Percentiles rank a stretch among this genome's conserved stretches.
Conservation (phyloP, 35 echinoderm and acorn worm genomes). For the Apostichopus parvimensis region DNA sequence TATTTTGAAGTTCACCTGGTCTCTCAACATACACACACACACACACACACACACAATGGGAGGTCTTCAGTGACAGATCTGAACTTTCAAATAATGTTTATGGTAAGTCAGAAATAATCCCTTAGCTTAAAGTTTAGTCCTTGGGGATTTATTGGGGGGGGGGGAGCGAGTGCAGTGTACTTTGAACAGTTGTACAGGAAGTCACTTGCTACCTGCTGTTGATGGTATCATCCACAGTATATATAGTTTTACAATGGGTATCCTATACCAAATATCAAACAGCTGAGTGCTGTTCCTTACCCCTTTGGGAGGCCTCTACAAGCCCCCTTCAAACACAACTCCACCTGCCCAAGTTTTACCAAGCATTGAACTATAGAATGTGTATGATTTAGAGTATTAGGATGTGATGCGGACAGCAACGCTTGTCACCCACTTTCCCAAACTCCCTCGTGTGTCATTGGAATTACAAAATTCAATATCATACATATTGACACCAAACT, state of each 20-base stretch:
- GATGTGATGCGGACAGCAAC: conserved; percentile 7
- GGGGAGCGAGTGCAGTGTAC: not conserved
- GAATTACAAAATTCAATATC: not conserved
- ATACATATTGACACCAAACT: not conserved
- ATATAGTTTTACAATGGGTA: not conserved
- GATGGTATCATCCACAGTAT: not conserved
- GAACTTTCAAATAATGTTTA: not conserved
- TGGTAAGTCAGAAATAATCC: not conserved
- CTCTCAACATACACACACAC: not conserved
- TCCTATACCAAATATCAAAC: not conserved
- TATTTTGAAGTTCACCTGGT: too few relatives aligned
- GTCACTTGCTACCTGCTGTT: not conserved
- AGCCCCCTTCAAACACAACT: not conserved
- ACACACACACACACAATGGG: not conserved
- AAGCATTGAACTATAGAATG: conserved; percentile 13
- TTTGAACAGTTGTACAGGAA: conserved; percentile 43
- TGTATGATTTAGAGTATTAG: conserved; percentile 34
- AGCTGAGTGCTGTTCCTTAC: conserved; percentile 5
- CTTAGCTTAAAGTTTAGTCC: not conserved
- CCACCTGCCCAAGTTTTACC: conserved; percentile 25
- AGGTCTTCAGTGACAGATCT: not conserved
- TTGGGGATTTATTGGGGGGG: not conserved
- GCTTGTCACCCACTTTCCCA: not conserved
- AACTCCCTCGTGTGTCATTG: not conserved
- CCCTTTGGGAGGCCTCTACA: not conserved